Conservation (phyloP, 2,888 invertebrate species). For the Sipha maydis region DNA sequence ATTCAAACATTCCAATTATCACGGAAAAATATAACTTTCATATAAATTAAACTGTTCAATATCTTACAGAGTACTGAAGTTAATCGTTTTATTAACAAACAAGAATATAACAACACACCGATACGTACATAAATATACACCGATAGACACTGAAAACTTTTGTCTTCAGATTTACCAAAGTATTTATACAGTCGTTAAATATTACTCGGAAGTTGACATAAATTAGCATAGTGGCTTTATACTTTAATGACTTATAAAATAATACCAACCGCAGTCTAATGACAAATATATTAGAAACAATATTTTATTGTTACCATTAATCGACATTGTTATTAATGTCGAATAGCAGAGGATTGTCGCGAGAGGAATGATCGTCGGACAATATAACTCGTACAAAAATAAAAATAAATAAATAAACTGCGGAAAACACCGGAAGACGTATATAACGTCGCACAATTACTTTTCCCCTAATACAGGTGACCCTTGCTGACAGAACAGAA, state of each 20-base stretch:
- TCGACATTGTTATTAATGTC: too few species aligned
- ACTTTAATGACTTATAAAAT: too few species aligned
- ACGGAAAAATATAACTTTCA: too few species aligned
- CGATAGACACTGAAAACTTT: background rate
- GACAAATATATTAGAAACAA: background rate
- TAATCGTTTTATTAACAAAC: too few species aligned
- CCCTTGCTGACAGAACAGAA: slow-evolving; percentile 48
- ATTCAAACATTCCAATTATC: too few species aligned
- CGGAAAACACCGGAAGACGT: slow-evolving; percentile 50
- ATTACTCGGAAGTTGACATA: too few species aligned
- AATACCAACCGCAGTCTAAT: background rate
- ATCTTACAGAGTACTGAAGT: too few species aligned
- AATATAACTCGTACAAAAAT: background rate
- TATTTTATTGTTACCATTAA: background rate
- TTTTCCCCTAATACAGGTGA: slow-evolving; percentile 53
- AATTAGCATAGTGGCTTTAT: too few species aligned
- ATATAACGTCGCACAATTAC: slow-evolving; percentile 48
- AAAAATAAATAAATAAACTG: background rate
- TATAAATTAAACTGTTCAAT: too few species aligned
- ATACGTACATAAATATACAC: background rate
- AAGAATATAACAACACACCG: too few species aligned
- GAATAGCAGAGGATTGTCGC: background rate
- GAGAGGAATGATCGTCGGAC: background rate
- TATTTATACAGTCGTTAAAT: too few species aligned
- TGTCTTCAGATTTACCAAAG: background rate